Conservation (phyloP, 2,888 invertebrate genomes). For the Drosophila paramelanica region DNA sequence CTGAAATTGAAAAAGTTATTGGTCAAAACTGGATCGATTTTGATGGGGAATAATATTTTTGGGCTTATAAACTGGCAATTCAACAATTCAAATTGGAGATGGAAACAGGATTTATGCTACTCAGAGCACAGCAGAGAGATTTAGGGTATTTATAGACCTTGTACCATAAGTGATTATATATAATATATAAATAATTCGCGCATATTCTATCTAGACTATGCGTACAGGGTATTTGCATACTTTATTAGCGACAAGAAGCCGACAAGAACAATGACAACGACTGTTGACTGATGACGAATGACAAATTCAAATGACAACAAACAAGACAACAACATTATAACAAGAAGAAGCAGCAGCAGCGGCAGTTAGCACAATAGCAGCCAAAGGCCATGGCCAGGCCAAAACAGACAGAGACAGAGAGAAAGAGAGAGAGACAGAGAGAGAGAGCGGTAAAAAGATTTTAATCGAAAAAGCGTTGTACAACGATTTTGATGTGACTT, state of each 20-base stretch:
- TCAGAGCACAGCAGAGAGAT: too few relatives aligned
- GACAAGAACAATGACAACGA: conserved; percentile 45
- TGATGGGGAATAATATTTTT: too few relatives aligned
- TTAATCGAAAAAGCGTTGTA: conserved; percentile 50
- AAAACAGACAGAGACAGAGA: conserved; percentile 2
- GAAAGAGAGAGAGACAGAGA: neutral
- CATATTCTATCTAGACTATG: neutral
- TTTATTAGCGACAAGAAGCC: conserved; percentile 2
- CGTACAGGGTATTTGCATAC: conserved; percentile 16
- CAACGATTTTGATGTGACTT: conserved; percentile 16
- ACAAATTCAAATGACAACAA: conserved; percentile 43
- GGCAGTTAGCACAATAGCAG: neutral
- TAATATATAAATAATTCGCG: neutral
- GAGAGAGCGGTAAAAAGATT: conserved; percentile 45
- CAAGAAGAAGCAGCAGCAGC: conserved; percentile 6
- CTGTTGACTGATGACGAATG: conserved; percentile 48
- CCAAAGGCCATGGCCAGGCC: conserved; percentile 31
- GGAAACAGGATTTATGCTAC: too few relatives aligned
- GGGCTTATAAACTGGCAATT: too few relatives aligned
- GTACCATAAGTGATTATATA: too few relatives aligned
- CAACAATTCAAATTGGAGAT: too few relatives aligned
- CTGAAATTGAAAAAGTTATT: too few relatives aligned
- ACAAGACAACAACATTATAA: conserved; percentile 28
- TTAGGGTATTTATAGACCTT: neutral
- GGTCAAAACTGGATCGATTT: too few relatives aligned